A percentile compares a stretch with the other conserved stretches of the same genome.
phyloP scores from a whole-genome alignment of 2,888 invertebrate genomes.

The Azorinus chamasolen region DNA sequence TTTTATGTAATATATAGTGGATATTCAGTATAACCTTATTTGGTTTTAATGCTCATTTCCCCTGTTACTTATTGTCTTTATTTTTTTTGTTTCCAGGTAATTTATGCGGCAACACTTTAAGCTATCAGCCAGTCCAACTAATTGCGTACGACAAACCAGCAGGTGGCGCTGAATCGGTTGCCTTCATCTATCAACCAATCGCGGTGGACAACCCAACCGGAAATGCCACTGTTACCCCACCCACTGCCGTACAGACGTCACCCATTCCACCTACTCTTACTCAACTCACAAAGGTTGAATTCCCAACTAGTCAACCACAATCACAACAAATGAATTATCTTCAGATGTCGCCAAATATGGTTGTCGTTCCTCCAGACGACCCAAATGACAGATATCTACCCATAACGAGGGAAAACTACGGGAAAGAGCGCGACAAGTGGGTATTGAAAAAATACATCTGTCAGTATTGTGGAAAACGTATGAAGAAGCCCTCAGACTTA shows the following conservation, averaged over 20 bases:
- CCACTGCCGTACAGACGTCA: background rate
- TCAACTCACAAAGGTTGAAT: slow-evolving; percentile 7
- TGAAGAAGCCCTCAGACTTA: slow-evolving; percentile 53
- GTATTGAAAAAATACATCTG: slow-evolving; percentile 53
- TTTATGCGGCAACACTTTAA: slow-evolving; percentile 13
- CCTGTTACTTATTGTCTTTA: no score
- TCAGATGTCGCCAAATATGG: slow-evolving; percentile 23
- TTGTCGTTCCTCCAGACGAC: slow-evolving; percentile 45
- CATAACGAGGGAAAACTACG: slow-evolving; percentile 58
- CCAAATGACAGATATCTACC: slow-evolving; percentile 49
- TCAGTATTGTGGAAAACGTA: slow-evolving; percentile 52
- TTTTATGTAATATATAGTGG: no score
- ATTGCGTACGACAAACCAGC: slow-evolving; percentile 32
- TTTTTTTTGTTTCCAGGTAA: no score
- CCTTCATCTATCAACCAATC: slow-evolving; percentile 46
- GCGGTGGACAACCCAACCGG: slow-evolving; percentile 13
- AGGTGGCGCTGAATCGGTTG: slow-evolving; percentile 24
- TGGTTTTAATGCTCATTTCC: no score
- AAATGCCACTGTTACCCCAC: background rate
- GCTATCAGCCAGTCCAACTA: slow-evolving; percentile 48
- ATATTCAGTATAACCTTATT: no score
- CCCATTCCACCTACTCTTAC: slow-evolving; percentile 1
- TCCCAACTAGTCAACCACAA: slow-evolving; percentile 2
- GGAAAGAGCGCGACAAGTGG: slow-evolving; percentile 59
- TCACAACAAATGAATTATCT: background rate